Evolutionary conservation across 2,888 invertebrate species (phyloP), one percentile per base, ranked within the genome.

Genomic region (Nemoura dubitans): DNA sequence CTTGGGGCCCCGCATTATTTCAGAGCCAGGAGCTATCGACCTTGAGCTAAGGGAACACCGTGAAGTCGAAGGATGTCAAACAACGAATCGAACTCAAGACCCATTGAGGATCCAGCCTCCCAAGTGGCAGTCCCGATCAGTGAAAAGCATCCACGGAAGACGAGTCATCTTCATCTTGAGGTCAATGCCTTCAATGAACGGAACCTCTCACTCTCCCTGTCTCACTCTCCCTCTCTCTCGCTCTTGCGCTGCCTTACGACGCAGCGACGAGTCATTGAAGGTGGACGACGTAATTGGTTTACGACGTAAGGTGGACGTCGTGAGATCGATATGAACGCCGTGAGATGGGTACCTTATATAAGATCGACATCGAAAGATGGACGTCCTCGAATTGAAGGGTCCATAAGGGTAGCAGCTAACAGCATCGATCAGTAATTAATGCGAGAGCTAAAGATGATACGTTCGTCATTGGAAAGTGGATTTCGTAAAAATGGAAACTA

Each of bases 121-220:
- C 59, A 1, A 21, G 21, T 21, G 59, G 2, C 59, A 59, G 59
- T 59, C 6, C 59, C 6, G 16, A 59, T 21, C 16, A 59, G 59
- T 59, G 59, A 21, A 59, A 59, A 10, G 10, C 59, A 21, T 1
- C 21, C 6, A 14, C 59, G 59, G 59, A 59, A 59, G 59, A 59
- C 59, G 21, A 59, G 59, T 59, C 59, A 59, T 59, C 59, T 59
- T 59, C 59, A 59, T 59, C 59, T 59, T 59, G 59, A 59, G 59
- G 59, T 59, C 59, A 59, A 7, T 59, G 59, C 59, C 59, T 59
- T 59, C 59, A 59, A 21, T 59, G 59, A 59, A 59, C 59, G 59
- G 59, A 59, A 59, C 59, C 59, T 59, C 59, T 59, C 59, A 59
- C 59, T 59, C 59, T 59, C 59, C 21, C 59, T 21, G 59, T 59